Evolutionary conservation across 2,888 invertebrate genomes (phyloP).

Genomic region (Osmoderma eremita): DNA sequence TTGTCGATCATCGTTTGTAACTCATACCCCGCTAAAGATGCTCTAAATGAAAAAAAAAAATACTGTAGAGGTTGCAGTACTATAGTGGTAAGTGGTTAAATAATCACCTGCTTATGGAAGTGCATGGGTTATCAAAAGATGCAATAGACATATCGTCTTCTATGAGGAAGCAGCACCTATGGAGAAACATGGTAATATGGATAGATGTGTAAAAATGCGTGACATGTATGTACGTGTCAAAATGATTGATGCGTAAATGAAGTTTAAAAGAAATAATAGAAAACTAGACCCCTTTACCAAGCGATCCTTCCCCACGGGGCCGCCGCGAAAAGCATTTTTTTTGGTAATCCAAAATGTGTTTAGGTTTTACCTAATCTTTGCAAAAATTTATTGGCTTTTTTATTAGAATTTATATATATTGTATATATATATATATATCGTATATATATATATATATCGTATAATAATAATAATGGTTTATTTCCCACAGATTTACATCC

Average conservation of each 20-base stretch:
- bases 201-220: background rate
- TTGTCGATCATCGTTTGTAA: slow-evolving; percentile 38
- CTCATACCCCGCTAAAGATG: slow-evolving; percentile 39
- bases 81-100: background rate
- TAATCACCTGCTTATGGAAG: slow-evolving; percentile 36
- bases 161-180: slow-evolving; percentile 41
- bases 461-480: no score
- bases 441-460: no score
- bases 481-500: no score
- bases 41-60: slow-evolving; percentile 19
- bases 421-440: no score
- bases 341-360: no score
- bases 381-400: no score
- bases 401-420: no score
- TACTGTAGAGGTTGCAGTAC: background rate
- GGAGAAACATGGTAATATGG: slow-evolving; percentile 36
- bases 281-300: no score
- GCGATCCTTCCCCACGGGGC: no score
- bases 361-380: no score
- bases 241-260: background rate
- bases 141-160: slow-evolving; percentile 42
- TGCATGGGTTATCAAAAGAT: slow-evolving; percentile 38
- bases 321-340: no score
- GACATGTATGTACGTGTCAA: slow-evolving; percentile 8
- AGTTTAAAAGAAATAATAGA: background rate